phyloP scores from a whole-genome alignment of 2,797 vertebrate genomes.

The Pseudochromis fuscus region DNA sequence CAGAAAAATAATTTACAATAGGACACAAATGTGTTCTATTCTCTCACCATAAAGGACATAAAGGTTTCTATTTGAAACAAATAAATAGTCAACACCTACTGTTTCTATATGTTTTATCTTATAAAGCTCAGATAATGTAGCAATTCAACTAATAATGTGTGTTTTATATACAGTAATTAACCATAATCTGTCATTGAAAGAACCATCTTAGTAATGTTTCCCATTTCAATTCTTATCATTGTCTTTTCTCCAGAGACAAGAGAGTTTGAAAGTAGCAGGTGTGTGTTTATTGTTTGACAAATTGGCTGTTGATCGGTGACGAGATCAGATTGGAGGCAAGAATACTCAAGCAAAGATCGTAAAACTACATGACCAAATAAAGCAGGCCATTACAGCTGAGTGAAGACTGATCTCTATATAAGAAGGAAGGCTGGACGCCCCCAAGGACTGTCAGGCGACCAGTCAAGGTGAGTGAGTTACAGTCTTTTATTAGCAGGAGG shows the following conservation, averaged over 20 bases:
- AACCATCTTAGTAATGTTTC: constrained; percentile 12
- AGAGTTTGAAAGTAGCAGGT: background rate
- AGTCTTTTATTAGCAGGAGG: constrained; percentile 75
- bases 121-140: constrained; percentile 6
- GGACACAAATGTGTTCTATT: constrained; percentile 25
- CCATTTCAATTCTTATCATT: constrained; percentile 8
- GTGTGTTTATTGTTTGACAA: background rate
- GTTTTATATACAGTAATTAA: constrained; percentile 9
- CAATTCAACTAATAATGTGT: constrained; percentile 11
- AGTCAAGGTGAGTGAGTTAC: constrained; percentile 84
- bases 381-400: constrained; percentile 67
- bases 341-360: constrained; percentile 60
- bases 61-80: constrained; percentile 8
- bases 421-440: constrained; percentile 67
- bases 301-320: background rate
- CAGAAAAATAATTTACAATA: constrained; percentile 36
- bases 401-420: constrained; percentile 79
- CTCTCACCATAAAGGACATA: background rate
- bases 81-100: constrained; percentile 16
- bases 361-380: constrained; percentile 82
- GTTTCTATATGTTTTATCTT: background rate
- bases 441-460: constrained; percentile 74
- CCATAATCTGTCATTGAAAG: constrained; percentile 18
- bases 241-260: background rate
- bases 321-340: constrained; percentile 46